Percentiles rank a stretch among this genome's conserved stretches.
phyloP scores from a whole-genome alignment of 2,888 invertebrate genomes.

The Balanococcus diminutus region DNA sequence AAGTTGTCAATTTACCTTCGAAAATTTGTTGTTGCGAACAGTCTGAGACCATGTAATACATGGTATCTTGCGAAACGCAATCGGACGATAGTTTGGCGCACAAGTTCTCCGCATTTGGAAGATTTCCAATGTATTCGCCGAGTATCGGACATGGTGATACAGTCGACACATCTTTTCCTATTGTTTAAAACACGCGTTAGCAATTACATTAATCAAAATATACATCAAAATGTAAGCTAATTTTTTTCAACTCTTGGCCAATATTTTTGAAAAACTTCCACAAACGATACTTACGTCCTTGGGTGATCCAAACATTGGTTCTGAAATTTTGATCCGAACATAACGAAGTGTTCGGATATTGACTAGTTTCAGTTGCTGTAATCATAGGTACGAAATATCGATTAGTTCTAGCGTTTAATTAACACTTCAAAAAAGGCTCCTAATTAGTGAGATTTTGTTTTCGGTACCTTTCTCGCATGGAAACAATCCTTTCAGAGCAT shows the following conservation, averaged over 20 bases:
- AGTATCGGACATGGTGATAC: slow-evolving; percentile 70
- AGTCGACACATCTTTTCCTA: slow-evolving; percentile 62
- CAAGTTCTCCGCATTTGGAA: slow-evolving; percentile 67
- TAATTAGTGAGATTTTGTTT: too few species aligned
- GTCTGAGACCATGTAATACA: slow-evolving; percentile 71
- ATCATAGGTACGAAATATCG: background rate
- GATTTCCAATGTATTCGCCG: slow-evolving; percentile 70
- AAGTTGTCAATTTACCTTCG: slow-evolving; percentile 63
- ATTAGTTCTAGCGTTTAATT: background rate
- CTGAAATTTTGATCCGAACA: slow-evolving; percentile 65
- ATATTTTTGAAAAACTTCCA: slow-evolving; percentile 22
- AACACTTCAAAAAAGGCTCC: background rate
- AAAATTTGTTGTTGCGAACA: slow-evolving; percentile 69
- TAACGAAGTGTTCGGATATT: slow-evolving; percentile 62
- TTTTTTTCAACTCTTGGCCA: background rate
- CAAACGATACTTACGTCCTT: slow-evolving; percentile 66
- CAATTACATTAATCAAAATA: slow-evolving; percentile 20
- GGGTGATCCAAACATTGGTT: slow-evolving; percentile 68
- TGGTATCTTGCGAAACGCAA: slow-evolving; percentile 69
- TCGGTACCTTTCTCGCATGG: too few species aligned
- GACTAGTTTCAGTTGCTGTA: slow-evolving; percentile 61
- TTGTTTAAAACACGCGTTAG: slow-evolving; percentile 56
- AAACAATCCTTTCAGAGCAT: too few species aligned
- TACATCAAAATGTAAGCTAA: too few species aligned
- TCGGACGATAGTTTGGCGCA: slow-evolving; percentile 72